A percentile compares a stretch with the other conserved stretches of the same genome.
phyloP scores from a whole-genome alignment of 1,140 invertebrate genomes.

The Agrilus planipennis region DNA sequence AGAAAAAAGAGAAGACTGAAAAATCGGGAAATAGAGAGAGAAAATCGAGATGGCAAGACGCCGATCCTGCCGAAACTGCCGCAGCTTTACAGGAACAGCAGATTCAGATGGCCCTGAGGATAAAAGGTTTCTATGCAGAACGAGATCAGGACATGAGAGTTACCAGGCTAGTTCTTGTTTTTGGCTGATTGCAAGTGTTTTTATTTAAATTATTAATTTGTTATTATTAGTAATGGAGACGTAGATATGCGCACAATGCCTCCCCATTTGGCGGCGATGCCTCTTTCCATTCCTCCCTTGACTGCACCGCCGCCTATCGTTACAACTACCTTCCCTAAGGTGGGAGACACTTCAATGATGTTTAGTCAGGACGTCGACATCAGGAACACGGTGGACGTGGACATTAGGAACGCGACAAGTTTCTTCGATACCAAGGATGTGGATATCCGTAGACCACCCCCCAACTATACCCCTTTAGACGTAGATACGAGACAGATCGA shows the following conservation, averaged over 20 bases:
- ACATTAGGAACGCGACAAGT: constrained; percentile 10
- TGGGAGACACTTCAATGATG: background rate
- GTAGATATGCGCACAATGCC: constrained; percentile 32
- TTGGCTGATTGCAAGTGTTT: background rate
- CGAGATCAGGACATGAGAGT: constrained; percentile 31
- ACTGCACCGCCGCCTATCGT: background rate
- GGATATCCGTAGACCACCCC: constrained; percentile 6
- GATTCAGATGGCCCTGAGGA: constrained; percentile 1
- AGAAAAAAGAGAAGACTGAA: constrained; percentile 25
- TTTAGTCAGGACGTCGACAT: constrained; percentile 19
- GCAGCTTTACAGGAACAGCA: constrained; percentile 8
- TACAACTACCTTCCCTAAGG: background rate
- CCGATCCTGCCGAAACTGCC: constrained; percentile 20
- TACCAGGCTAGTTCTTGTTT: constrained; percentile 17
- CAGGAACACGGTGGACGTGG: constrained; percentile 8
- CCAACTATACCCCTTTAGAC: too few relatives aligned
- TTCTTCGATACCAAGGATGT: constrained; percentile 2
- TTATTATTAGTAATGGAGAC: constrained; percentile 28
- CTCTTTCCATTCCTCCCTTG: constrained; percentile 1
- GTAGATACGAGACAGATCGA: constrained; percentile 5
- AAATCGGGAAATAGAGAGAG: constrained; percentile 32
- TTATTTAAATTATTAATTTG: constrained; percentile 5
- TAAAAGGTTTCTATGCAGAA: constrained; percentile 10
- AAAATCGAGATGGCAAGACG: constrained; percentile 48
- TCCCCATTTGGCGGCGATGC: constrained; percentile 2